Base-by-base conservation (phyloP, 2,113 vertebrate genomes). In the Ammospiza caudacuta region DNA sequence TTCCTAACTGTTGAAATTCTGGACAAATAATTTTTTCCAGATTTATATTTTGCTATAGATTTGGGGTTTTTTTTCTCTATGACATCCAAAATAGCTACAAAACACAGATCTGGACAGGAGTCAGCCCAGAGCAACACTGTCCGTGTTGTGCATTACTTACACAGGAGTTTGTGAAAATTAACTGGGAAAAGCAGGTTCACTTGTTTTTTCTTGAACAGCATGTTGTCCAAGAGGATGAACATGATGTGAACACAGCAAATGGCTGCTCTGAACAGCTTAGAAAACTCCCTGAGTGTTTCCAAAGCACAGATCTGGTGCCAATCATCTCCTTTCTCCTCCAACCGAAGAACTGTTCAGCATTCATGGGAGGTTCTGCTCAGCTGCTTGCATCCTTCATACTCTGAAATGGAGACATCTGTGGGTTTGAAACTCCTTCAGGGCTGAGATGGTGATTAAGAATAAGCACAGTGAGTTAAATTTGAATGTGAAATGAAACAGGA, bases 341-440 rank as follows among this genome's bases (percentile, higher is more conserved):
- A 41, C 5, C 44, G 69, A 85, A 92, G 15, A 33, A 27, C 23
- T 85, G 37, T 29, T 90, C 82, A 79, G 41, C 41, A 63, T 88
- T 90, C 72, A 83, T 5, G 16, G 31, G 21, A 88, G 21, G 33
- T 58, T 88, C 92, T 83, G 47, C 63, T 88, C 59, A 75, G 55
- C 78, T 73, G 31, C 63, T 88, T 83, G 39, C 57, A 72, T 83
- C 63, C 72, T 74, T 94, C 35, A 12, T 73, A 15, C 37, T 67
- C 85, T 59, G 29, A 92, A 95, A 90, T 70, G 55, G 79, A 94
- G 83, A 81, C 68, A 90, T 86, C 68, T 96, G 47, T 80, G 87
- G 35, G 55, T 37, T 93, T 93, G 61, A 90, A 90, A 83, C 75
- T 92, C 90, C 82, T 94, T 90, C 67, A 93, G 83, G 88, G 63